Evolutionary conservation across 2,797 vertebrate species (phyloP).

Genomic region (Malacoraja senta): DNA sequence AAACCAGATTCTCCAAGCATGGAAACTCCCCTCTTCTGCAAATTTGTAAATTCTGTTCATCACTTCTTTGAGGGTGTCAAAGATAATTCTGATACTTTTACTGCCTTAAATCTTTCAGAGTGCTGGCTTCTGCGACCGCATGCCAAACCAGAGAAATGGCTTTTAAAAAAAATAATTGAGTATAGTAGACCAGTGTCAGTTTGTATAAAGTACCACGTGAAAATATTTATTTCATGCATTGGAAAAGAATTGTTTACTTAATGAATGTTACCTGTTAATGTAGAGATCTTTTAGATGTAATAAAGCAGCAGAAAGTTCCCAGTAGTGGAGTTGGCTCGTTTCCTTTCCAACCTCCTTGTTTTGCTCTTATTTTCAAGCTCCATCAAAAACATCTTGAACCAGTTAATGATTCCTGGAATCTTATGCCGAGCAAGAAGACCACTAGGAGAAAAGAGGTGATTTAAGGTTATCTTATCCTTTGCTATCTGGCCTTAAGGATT

Average conservation of each 20-base stretch:
- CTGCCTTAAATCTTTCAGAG: slow-evolving; percentile 90
- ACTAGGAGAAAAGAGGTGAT: neutral
- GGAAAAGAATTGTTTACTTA: slow-evolving; percentile 90
- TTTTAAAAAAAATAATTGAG: slow-evolving; percentile 72
- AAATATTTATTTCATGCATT: slow-evolving; percentile 99
- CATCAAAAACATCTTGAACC: neutral
- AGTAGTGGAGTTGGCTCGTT: neutral
- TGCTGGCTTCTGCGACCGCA: slow-evolving; percentile 73
- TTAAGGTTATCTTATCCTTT: neutral
- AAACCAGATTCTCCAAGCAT: neutral
- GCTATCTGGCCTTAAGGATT: neutral
- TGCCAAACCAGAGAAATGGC: slow-evolving; percentile 75
- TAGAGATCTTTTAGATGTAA: slow-evolving; percentile 98
- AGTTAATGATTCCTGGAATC: neutral
- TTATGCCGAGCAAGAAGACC: neutral
- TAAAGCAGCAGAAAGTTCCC: slow-evolving; percentile 62
- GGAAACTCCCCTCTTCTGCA: neutral
- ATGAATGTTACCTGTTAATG: slow-evolving; percentile 98
- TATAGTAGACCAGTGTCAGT: slow-evolving; percentile 89
- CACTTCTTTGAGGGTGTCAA: slow-evolving; percentile 1
- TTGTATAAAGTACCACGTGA: slow-evolving; percentile 96
- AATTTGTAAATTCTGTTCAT: slow-evolving; percentile 21
- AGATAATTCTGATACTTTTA: slow-evolving; percentile 62
- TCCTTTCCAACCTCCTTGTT: slow-evolving; percentile 14
- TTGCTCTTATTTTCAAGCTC: neutral